phyloP scores from a whole-genome alignment of 1,140 invertebrate species.

The Lerema accius region DNA sequence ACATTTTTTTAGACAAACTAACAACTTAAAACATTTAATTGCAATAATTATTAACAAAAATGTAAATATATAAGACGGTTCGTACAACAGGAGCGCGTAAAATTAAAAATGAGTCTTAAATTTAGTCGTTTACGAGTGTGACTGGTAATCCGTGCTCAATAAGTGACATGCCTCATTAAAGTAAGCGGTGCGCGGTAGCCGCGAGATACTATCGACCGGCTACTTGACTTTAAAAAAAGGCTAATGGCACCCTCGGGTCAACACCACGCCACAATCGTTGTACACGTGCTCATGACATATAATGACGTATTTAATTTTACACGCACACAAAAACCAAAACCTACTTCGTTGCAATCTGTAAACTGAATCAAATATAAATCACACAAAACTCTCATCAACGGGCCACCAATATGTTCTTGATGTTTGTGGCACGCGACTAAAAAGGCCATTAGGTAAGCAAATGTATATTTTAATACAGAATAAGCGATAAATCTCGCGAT shows the following conservation, averaged over 20 bases:
- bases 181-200: slow-evolving; percentile 67
- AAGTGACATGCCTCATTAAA: slow-evolving; percentile 70
- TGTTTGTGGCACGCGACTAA: slow-evolving; percentile 73
- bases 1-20: no score
- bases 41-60: no score
- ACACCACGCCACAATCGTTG: slow-evolving; percentile 35
- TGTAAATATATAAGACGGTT: no score
- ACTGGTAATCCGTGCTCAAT: slow-evolving; percentile 46
- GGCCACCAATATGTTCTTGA: slow-evolving; percentile 50
- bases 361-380: slow-evolving; percentile 55
- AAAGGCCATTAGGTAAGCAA: slow-evolving; percentile 77
- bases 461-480: slow-evolving; percentile 80
- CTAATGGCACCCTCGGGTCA: slow-evolving; percentile 66
- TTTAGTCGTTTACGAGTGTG: slow-evolving; percentile 30
- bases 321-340: slow-evolving; percentile 25
- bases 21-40: no score
- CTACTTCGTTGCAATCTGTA: slow-evolving; percentile 11
- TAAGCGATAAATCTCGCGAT: slow-evolving; percentile 80
- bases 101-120: slow-evolving; percentile 24
- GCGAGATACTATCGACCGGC: slow-evolving; percentile 63
- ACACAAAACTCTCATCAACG: slow-evolving; percentile 64
- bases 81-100: slow-evolving; percentile 5
- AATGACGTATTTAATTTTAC: slow-evolving; percentile 9
- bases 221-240: slow-evolving; percentile 69
- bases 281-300: slow-evolving; percentile 28